These are phyloP conservation scores for Otolemur crassicaudatus DNA, from an alignment of 2,797 vertebrate genomes.

Conservation along the genomic window DNA sequence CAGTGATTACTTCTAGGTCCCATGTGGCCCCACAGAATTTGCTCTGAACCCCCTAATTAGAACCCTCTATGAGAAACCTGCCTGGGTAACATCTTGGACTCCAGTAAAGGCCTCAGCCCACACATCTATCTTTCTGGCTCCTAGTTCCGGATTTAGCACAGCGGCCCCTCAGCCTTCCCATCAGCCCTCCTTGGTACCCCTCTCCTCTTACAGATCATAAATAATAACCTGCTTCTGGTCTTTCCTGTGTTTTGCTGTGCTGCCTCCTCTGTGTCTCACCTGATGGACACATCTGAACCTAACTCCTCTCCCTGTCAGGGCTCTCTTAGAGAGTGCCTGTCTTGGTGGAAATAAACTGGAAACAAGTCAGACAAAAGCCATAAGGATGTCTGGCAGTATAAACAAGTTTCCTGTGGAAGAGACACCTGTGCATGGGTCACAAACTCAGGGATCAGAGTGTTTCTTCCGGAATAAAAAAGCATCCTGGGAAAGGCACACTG, in stretches of 20 bases:
- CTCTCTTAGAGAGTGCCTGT: neutral
- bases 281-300: neutral
- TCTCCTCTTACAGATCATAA: neutral
- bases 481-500: neutral
- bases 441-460: neutral
- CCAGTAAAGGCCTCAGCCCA: neutral
- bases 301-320: neutral
- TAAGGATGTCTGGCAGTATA: neutral
- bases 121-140: neutral
- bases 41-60: neutral
- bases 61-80: neutral
- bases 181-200: too few species aligned
- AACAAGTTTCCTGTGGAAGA: neutral
- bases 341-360: neutral
- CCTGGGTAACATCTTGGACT: neutral
- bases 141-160: neutral
- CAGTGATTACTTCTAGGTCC: neutral
- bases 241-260: neutral
- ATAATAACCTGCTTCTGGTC: neutral
- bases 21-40: neutral
- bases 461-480: neutral
- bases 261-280: neutral
- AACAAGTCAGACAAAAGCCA: neutral
- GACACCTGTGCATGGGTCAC: neutral
- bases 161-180: neutral